phyloP scores from a whole-genome alignment of 92 coral and sea anemone species.

The Phenganax stokvisi region DNA sequence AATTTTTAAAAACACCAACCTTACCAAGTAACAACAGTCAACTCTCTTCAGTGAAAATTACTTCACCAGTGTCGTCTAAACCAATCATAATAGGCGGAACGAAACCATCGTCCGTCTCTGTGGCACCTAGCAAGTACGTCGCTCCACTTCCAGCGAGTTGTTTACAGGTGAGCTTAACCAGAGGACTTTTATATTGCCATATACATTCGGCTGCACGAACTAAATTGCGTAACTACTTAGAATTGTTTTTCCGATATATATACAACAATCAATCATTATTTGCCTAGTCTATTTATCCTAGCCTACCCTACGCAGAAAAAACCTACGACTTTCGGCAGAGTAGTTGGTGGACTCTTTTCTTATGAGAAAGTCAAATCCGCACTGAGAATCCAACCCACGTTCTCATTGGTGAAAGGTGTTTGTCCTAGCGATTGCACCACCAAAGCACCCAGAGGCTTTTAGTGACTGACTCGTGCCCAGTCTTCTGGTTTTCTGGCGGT shows the following conservation, averaged over 20 bases:
- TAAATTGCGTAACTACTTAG: not conserved
- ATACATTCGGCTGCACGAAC: not conserved
- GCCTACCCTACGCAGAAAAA: too few species aligned
- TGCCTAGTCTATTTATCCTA: too few species aligned
- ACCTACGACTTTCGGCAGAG: too few species aligned
- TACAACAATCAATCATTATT: too few species aligned
- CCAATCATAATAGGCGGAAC: conserved; percentile 31
- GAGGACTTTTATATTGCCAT: not conserved
- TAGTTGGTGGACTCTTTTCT: too few species aligned
- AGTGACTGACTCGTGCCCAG: too few species aligned
- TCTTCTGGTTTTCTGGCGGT: too few species aligned
- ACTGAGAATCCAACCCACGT: too few species aligned
- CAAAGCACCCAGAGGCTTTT: too few species aligned
- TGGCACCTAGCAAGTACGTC: conserved; percentile 21
- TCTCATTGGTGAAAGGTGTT: too few species aligned
- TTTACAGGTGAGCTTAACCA: conserved; percentile 20
- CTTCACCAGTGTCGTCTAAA: conserved; percentile 6
- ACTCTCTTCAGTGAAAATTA: conserved; percentile 30
- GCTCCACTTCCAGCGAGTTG: conserved; percentile 36
- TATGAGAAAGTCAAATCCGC: too few species aligned
- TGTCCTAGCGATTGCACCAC: too few species aligned
- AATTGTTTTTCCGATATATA: not conserved
- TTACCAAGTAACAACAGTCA: conserved; percentile 8
- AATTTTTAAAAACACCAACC: conserved; percentile 12
- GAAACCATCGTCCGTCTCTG: conserved; percentile 19